These are phyloP conservation scores for Neodiprion virginianus DNA, from an alignment of 1,140 invertebrate species.

Conservation along the genomic window DNA sequence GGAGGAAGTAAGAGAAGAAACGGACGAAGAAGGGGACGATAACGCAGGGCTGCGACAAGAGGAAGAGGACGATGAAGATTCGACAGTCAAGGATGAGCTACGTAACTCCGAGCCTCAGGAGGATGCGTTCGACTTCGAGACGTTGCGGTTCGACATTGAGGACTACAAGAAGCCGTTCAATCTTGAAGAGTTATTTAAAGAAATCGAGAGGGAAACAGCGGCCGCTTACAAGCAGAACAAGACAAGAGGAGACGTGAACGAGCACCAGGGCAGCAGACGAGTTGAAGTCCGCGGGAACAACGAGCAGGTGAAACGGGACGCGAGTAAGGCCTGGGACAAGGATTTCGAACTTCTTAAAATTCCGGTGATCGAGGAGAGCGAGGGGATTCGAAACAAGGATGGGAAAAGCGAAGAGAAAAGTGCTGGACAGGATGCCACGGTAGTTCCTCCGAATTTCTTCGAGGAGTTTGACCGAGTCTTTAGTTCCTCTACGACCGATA, in stretches of 20 bases:
- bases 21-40: conserved; percentile 22
- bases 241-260: conserved; percentile 19
- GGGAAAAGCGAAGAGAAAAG: conserved; percentile 37
- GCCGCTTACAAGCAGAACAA: conserved; percentile 3
- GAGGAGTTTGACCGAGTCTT: conserved; percentile 22
- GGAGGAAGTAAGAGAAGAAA: conserved; percentile 30
- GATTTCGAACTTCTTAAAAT: neutral
- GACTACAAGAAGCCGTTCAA: conserved; percentile 43
- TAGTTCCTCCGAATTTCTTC: conserved; percentile 32
- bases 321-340: neutral
- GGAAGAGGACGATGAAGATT: conserved; percentile 32
- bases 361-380: neutral
- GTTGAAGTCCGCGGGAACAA: neutral
- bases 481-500: neutral
- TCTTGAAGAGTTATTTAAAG: conserved; percentile 40
- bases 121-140: neutral
- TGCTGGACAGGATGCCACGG: neutral
- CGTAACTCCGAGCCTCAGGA: conserved; percentile 5
- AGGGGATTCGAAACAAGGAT: conserved; percentile 41
- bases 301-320: neutral
- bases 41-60: conserved; percentile 17
- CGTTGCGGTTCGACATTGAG: conserved; percentile 39
- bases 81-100: conserved; percentile 32
- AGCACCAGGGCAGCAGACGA: conserved; percentile 7
- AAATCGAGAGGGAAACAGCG: neutral